phyloP scores from a whole-genome alignment of 2,888 invertebrate genomes.

The Himalopsyche kuldschensis region DNA sequence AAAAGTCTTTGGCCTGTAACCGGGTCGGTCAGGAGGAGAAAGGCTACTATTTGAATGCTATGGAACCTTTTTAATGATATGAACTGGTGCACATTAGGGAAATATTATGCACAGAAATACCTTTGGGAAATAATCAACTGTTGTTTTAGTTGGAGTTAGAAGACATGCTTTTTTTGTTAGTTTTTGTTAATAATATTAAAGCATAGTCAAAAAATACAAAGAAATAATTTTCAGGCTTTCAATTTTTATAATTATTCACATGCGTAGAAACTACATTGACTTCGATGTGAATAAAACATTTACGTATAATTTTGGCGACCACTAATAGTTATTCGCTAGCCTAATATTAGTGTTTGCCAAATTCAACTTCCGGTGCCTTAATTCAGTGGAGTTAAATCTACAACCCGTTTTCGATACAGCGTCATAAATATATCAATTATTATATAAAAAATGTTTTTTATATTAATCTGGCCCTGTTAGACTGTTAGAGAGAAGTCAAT shows the following conservation, averaged over 20 bases:
- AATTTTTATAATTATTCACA: neutral
- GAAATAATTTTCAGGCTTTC: neutral
- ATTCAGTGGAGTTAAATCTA: neutral
- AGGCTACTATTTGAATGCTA: neutral
- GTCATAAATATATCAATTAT: too few species aligned
- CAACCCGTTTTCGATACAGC: neutral
- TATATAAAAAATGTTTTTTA: too few species aligned
- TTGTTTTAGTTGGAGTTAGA: neutral
- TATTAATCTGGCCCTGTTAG: too few species aligned
- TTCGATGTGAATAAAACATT: too few species aligned
- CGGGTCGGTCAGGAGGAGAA: neutral
- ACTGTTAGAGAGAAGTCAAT: too few species aligned
- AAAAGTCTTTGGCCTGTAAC: neutral
- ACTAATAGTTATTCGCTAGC: neutral
- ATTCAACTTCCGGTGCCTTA: neutral
- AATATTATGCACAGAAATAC: neutral
- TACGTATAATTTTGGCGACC: too few species aligned
- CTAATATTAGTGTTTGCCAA: neutral
- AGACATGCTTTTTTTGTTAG: neutral
- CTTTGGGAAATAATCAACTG: neutral
- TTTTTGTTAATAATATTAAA: neutral
- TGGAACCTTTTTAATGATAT: neutral
- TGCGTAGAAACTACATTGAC: too few species aligned
- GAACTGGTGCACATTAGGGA: neutral
- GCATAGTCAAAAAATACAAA: neutral